Evolutionary conservation across 2,888 invertebrate genomes (phyloP).

Genomic region (Drosophila anomalipes): DNA sequence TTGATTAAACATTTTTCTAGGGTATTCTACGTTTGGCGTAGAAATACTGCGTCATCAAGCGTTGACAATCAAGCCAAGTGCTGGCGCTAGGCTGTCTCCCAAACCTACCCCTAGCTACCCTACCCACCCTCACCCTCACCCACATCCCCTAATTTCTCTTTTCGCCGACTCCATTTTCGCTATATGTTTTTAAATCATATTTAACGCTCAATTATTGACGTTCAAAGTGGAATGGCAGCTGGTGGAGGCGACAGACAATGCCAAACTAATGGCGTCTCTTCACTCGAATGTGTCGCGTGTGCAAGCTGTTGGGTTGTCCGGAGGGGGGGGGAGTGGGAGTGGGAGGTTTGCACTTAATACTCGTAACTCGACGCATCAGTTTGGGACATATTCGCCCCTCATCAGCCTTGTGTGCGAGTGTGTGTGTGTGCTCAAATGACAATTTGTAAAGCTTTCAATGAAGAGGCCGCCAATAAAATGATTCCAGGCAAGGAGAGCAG

Average conservation of each 20-base stretch:
- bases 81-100: conserved; percentile 35
- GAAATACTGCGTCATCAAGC: conserved; percentile 11
- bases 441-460: conserved; percentile 77
- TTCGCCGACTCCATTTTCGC: conserved; percentile 22
- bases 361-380: conserved; percentile 60
- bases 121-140: no score
- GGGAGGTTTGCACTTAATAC: conserved; percentile 71
- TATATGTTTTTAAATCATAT: conserved; percentile 72
- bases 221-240: conserved; percentile 61
- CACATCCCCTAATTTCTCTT: not conserved
- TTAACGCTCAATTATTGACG: conserved; percentile 80
- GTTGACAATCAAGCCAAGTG: conserved; percentile 72
- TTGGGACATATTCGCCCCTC: conserved; percentile 1
- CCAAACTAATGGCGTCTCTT: conserved; percentile 69
- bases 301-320: not conserved
- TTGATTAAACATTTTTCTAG: not conserved
- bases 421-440: conserved; percentile 68
- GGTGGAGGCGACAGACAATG: conserved; percentile 67
- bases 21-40: conserved; percentile 13
- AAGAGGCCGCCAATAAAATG: conserved; percentile 65
- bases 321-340: not conserved
- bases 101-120: no score
- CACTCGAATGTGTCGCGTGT: not conserved
- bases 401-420: conserved; percentile 10
- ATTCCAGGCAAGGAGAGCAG: conserved; percentile 9